A percentile compares a stretch with the other conserved stretches of the same genome.
Conservation (phyloP, 2,797 vertebrate genomes). For the Leptatherina wallacei region DNA sequence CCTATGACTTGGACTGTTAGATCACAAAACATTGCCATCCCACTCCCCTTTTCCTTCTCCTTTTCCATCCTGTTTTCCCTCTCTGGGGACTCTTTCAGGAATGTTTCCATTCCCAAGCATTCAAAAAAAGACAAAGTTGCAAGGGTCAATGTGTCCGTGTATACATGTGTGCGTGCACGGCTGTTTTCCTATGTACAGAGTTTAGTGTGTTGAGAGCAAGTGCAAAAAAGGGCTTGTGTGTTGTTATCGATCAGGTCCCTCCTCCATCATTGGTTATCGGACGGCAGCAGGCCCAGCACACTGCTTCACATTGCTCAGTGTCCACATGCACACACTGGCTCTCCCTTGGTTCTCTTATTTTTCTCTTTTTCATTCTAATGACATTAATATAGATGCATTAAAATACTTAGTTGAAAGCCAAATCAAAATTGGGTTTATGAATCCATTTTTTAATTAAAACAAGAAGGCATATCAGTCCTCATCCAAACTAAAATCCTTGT, state of each 20-base stretch:
- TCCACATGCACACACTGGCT: slow-evolving; percentile 28
- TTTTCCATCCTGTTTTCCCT: slow-evolving; percentile 25
- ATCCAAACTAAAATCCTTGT: slow-evolving; percentile 9
- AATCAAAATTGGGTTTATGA: slow-evolving; percentile 28
- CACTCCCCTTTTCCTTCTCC: slow-evolving; percentile 17
- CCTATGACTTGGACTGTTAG: slow-evolving; percentile 1
- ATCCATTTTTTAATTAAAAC: slow-evolving; percentile 23
- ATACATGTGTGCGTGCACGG: slow-evolving; percentile 11
- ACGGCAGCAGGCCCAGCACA: slow-evolving; percentile 45
- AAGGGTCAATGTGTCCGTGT: slow-evolving; percentile 59
- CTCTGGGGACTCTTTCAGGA: slow-evolving; percentile 68
- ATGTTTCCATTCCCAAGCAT: slow-evolving; percentile 80
- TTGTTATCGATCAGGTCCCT: slow-evolving; percentile 67
- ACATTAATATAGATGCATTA: slow-evolving; percentile 33
- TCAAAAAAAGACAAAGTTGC: slow-evolving; percentile 61
- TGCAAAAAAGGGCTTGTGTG: slow-evolving; percentile 12
- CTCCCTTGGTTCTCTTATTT: background rate
- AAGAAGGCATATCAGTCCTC: slow-evolving; percentile 1
- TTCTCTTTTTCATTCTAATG: background rate
- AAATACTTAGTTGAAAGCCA: slow-evolving; percentile 52
- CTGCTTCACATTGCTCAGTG: slow-evolving; percentile 56
- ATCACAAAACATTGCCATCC: slow-evolving; percentile 20
- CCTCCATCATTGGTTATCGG: slow-evolving; percentile 69
- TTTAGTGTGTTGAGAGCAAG: slow-evolving; percentile 6
- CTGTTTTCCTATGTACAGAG: slow-evolving; percentile 18